These are phyloP conservation scores for Sesia apiformis DNA, from an alignment of 2,888 invertebrate species.

Conservation along the genomic window DNA sequence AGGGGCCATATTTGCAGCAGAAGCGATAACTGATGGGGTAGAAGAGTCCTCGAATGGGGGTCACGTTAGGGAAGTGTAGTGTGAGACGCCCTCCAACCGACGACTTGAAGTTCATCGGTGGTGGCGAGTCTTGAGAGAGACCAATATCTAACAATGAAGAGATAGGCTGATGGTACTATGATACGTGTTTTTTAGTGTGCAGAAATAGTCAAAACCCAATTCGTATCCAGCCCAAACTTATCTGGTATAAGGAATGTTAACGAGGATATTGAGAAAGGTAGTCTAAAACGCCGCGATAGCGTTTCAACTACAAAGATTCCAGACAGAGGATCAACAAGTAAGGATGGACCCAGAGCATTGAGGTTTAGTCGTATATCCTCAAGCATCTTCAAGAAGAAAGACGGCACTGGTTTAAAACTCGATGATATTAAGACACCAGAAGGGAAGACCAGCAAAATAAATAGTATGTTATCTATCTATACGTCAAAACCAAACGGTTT, in stretches of 20 bases:
- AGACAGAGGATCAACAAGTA: slow-evolving; percentile 18
- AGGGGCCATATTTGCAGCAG: no score
- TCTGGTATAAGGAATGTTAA: slow-evolving; percentile 25
- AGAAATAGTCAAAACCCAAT: slow-evolving; percentile 45
- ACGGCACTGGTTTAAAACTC: slow-evolving; percentile 17
- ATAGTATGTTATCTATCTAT: slow-evolving; percentile 25
- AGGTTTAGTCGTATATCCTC: slow-evolving; percentile 47
- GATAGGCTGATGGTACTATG: no score
- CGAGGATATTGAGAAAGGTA: slow-evolving; percentile 32
- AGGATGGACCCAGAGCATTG: slow-evolving; percentile 31
- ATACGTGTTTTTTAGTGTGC: slow-evolving; percentile 27
- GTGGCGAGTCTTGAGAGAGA: no score
- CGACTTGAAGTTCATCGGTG: no score
- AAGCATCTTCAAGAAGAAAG: slow-evolving; percentile 39
- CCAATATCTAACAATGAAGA: no score
- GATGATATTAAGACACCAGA: slow-evolving; percentile 26
- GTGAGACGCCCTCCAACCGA: no score
- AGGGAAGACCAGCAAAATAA: slow-evolving; percentile 32
- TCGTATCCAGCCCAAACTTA: slow-evolving; percentile 58
- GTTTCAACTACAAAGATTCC: slow-evolving; percentile 46
- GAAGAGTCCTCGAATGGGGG: no score
- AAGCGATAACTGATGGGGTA: no score
- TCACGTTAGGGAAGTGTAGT: no score
- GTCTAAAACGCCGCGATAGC: slow-evolving; percentile 39
- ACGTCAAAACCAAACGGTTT: no score